A percentile compares a stretch with the other conserved stretches of the same genome.
phyloP scores from a whole-genome alignment of 2,797 vertebrate species.

The Leptodactylus fallax region DNA sequence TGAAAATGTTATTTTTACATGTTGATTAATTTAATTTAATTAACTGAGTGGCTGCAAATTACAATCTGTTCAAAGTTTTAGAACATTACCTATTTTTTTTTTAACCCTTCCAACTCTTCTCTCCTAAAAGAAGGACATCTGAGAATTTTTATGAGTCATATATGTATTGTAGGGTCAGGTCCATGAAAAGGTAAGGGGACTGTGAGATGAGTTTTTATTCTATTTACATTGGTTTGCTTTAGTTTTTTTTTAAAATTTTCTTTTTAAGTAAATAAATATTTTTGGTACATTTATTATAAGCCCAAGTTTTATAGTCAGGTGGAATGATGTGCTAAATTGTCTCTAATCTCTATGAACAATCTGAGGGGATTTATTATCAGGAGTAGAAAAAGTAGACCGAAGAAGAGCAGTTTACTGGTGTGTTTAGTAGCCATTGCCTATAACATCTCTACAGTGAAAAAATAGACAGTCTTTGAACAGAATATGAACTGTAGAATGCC shows the following conservation, averaged over 20 bases:
- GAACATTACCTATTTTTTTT: not conserved
- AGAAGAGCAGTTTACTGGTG: constrained; percentile 67
- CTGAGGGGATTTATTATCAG: constrained; percentile 66
- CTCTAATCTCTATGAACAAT: constrained; percentile 28
- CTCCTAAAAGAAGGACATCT: constrained; percentile 20
- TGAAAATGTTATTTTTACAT: not conserved
- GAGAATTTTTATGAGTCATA: not conserved
- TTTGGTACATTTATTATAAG: constrained; percentile 30
- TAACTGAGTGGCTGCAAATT: not conserved
- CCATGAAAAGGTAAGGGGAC: not conserved
- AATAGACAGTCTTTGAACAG: constrained; percentile 94
- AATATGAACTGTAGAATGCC: constrained; percentile 90
- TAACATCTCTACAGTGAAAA: constrained; percentile 93
- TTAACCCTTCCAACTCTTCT: not conserved
- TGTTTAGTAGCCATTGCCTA: constrained; percentile 81
- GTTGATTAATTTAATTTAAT: not conserved
- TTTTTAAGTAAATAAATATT: constrained; percentile 39
- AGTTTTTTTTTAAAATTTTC: not conserved
- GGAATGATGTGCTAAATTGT: constrained; percentile 21
- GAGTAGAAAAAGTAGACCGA: constrained; percentile 72
- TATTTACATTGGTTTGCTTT: not conserved
- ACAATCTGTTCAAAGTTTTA: not conserved
- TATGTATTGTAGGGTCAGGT: not conserved
- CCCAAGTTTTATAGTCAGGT: not conserved
- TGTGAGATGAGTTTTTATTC: not conserved